Evolutionary conservation across 37 sponge, comb jelly and placozoan species (phyloP).

Genomic region (Aplysina aerophoba): DNA sequence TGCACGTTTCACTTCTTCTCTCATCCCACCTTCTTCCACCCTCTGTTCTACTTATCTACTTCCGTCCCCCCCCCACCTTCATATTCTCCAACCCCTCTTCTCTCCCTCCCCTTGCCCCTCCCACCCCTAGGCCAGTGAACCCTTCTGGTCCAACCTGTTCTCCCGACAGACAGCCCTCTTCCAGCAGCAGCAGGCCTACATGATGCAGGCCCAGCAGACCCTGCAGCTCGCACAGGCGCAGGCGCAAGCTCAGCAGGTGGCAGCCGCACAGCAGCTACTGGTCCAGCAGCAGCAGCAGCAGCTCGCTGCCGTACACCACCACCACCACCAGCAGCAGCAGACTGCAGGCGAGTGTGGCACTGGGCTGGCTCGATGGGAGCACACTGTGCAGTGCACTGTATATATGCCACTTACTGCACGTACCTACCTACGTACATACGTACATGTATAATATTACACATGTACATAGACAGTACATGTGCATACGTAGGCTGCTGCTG

Average conservation of each 20-base stretch:
- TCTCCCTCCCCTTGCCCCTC: neutral
- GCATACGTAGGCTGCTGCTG: no score
- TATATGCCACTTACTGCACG: no score
- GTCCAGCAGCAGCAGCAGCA: neutral
- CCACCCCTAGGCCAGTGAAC: slow-evolving; percentile 34
- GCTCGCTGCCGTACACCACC: neutral
- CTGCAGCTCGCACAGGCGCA: no score
- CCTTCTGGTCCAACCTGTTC: slow-evolving; percentile 54
- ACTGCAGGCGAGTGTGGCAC: no score
- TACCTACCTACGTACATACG: no score
- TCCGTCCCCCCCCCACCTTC: neutral
- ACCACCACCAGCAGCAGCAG: no score
- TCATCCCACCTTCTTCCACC: neutral
- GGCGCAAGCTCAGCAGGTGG: slow-evolving; percentile 23
- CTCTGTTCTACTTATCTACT: neutral
- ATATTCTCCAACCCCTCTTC: no score
- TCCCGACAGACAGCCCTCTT: slow-evolving; percentile 37
- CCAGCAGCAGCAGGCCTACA: slow-evolving; percentile 46
- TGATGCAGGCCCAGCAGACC: slow-evolving; percentile 32
- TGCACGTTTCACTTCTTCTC: neutral
- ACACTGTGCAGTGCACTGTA: no score
- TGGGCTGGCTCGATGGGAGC: no score
- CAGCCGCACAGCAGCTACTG: slow-evolving; percentile 5
- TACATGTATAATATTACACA: no score
- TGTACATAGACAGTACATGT: no score